These are phyloP conservation scores for Miichthys miiuy DNA, from an alignment of 2,797 vertebrate genomes.

Conservation along the genomic window DNA sequence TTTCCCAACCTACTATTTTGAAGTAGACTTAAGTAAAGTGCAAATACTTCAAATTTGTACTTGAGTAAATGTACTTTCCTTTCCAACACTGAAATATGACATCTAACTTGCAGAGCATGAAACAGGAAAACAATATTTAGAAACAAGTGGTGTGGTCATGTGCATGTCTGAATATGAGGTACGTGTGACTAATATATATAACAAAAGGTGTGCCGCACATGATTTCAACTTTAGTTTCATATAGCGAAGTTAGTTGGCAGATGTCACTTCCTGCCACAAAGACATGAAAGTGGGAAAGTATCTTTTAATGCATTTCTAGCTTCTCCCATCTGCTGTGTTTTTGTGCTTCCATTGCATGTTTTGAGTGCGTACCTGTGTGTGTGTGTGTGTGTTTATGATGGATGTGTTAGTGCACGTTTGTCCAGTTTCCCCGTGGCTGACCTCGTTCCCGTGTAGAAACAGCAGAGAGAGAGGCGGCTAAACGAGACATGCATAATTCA, in stretches of 20 bases:
- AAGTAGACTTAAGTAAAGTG: too few relatives aligned
- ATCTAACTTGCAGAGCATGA: neutral
- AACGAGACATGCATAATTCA: slow-evolving; percentile 73
- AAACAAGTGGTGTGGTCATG: neutral
- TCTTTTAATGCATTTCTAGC: slow-evolving; percentile 7
- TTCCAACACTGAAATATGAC: neutral
- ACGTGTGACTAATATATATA: neutral
- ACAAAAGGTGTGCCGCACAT: neutral
- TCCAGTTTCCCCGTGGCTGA: slow-evolving; percentile 56
- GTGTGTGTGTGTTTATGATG: slow-evolving; percentile 11
- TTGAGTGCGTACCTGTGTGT: neutral
- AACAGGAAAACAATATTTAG: neutral
- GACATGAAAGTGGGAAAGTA: neutral
- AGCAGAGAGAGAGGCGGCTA: slow-evolving; percentile 44
- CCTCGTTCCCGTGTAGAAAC: slow-evolving; percentile 56
- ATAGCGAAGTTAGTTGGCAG: neutral
- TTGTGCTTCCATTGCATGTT: neutral
- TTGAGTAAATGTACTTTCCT: neutral
- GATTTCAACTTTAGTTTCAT: neutral
- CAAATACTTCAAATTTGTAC: neutral
- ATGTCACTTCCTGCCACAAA: neutral
- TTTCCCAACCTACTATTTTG: neutral
- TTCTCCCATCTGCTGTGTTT: neutral
- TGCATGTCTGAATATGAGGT: neutral
- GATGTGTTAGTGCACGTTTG: slow-evolving; percentile 7